phyloP scores from a whole-genome alignment of 53 echinoderm and acorn worm genomes.

The Paelopatides confundens region DNA sequence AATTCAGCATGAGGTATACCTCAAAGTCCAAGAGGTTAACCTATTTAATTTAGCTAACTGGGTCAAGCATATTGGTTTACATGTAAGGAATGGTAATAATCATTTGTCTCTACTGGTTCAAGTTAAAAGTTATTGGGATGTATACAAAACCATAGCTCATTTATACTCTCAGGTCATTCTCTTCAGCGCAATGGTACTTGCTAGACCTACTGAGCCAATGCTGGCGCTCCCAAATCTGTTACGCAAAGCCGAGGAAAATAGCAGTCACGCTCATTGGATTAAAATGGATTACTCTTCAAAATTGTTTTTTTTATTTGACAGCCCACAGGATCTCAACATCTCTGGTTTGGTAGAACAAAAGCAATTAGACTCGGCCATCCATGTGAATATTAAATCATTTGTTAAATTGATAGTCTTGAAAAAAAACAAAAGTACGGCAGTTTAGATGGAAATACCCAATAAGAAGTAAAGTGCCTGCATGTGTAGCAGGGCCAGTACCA shows the following conservation, averaged over 20 bases:
- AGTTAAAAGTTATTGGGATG: slow-evolving; percentile 6
- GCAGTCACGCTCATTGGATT: background rate
- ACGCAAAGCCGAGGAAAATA: background rate
- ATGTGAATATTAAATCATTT: no score
- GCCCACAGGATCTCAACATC: no score
- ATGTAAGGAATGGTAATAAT: slow-evolving; percentile 19
- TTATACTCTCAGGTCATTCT: slow-evolving; percentile 22
- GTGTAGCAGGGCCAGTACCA: no score
- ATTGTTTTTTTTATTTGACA: background rate
- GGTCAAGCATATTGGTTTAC: slow-evolving; percentile 43
- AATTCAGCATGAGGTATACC: slow-evolving; percentile 41
- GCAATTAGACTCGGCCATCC: no score
- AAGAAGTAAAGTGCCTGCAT: no score
- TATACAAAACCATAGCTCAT: background rate
- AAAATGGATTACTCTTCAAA: background rate
- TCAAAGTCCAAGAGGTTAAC: slow-evolving; percentile 39
- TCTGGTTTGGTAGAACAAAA: no score
- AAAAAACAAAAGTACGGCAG: no score
- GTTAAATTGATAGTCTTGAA: no score
- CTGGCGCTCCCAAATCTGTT: background rate
- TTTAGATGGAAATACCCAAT: no score
- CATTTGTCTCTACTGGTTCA: slow-evolving; percentile 34
- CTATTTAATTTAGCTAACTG: slow-evolving; percentile 49
- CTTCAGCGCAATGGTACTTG: background rate
- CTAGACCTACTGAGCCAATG: background rate